phyloP scores from a whole-genome alignment of 2,888 invertebrate species.

The Oasisia sp. region DNA sequence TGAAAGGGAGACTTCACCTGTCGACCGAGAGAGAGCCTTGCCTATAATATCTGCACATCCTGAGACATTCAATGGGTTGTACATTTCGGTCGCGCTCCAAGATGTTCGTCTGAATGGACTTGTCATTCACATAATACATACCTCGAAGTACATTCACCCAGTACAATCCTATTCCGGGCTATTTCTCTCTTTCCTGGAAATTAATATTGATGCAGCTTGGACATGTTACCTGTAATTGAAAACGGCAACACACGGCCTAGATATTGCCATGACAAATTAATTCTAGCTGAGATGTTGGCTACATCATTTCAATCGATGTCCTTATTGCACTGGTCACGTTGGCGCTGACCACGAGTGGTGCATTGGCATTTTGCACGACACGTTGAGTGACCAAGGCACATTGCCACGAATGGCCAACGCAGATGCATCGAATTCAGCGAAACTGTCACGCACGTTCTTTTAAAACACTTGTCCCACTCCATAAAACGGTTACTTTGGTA shows the following conservation, averaged over 20 bases:
- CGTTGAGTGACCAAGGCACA: neutral
- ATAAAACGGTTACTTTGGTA: neutral
- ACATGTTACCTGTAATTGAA: neutral
- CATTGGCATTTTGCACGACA: neutral
- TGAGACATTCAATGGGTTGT: neutral
- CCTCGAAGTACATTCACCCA: neutral
- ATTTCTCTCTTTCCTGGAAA: neutral
- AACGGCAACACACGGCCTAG: neutral
- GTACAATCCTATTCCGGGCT: neutral
- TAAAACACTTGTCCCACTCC: neutral
- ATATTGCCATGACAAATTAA: neutral
- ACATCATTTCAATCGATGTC: neutral
- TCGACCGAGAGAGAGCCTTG: neutral
- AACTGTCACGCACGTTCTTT: neutral
- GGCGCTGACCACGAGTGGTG: neutral
- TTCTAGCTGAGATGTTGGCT: neutral
- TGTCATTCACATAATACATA: neutral
- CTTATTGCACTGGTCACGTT: neutral
- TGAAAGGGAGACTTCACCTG: neutral
- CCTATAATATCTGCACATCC: neutral
- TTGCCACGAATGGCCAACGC: neutral
- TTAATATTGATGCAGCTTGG: neutral
- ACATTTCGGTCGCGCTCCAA: neutral
- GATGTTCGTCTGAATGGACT: neutral
- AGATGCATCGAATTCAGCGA: neutral